A percentile compares a stretch with the other conserved stretches of the same genome.
These are phyloP conservation scores for Gambusia affinis DNA, from an alignment of 2,113 vertebrate species.

Conservation along the genomic window DNA sequence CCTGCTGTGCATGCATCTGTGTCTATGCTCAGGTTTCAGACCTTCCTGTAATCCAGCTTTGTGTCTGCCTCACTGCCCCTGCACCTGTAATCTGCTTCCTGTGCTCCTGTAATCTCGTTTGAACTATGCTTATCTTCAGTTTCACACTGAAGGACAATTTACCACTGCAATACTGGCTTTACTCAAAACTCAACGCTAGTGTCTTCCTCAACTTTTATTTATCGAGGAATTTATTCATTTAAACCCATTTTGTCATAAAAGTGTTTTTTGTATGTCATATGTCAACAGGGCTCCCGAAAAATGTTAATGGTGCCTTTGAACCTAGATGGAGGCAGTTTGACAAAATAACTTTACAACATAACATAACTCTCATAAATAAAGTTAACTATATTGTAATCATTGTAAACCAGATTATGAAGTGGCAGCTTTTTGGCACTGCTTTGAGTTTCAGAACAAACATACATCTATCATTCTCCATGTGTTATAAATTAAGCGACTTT, in stretches of 20 bases:
- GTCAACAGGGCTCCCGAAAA: neutral
- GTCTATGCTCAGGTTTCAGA: constrained; percentile 40
- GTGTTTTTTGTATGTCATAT: neutral
- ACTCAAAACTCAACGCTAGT: constrained; percentile 1
- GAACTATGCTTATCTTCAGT: constrained; percentile 49
- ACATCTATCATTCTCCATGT: too few relatives aligned
- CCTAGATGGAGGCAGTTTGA: neutral
- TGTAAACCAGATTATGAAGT: neutral
- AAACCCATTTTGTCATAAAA: neutral
- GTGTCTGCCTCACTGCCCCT: constrained; percentile 37
- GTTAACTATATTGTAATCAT: neutral
- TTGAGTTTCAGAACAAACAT: neutral
- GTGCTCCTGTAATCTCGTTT: constrained; percentile 53
- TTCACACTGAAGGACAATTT: constrained; percentile 10
- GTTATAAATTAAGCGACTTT: neutral
- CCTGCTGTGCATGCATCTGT: constrained; percentile 3
- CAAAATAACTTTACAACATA: neutral
- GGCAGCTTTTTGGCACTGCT: neutral
- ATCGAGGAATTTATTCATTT: neutral
- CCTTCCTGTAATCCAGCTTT: constrained; percentile 64
- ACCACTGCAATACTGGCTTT: neutral
- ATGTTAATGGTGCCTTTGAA: neutral
- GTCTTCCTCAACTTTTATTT: neutral
- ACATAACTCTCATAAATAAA: neutral
- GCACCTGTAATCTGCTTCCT: constrained; percentile 61